phyloP scores from a whole-genome alignment of 35 echinoderm and acorn worm genomes.

The Heliocidaris erythrogramma region DNA sequence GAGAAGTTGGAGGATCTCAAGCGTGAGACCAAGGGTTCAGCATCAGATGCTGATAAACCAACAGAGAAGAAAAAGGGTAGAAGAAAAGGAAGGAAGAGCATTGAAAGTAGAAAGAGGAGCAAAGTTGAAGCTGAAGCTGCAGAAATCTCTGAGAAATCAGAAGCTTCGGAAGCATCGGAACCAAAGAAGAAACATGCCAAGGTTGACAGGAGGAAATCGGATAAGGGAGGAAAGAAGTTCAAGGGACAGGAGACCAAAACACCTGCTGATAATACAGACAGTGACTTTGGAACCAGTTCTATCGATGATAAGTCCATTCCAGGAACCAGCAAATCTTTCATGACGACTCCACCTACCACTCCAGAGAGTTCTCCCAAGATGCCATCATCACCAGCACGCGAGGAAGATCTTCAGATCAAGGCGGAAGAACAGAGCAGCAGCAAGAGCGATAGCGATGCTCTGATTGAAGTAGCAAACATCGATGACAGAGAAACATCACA shows the following conservation, averaged over 20 bases:
- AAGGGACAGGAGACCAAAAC: neutral
- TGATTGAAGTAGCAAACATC: slow-evolving; percentile 73
- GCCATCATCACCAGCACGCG: slow-evolving; percentile 66
- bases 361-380: slow-evolving; percentile 72
- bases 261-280: slow-evolving; percentile 17
- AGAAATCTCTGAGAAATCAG: slow-evolving; percentile 27
- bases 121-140: slow-evolving; percentile 44
- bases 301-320: slow-evolving; percentile 14
- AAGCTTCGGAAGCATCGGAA: slow-evolving; percentile 50
- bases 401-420: slow-evolving; percentile 48
- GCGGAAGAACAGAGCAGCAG: slow-evolving; percentile 62
- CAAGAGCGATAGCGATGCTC: slow-evolving; percentile 87
- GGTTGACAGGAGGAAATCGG: slow-evolving; percentile 41
- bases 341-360: slow-evolving; percentile 89
- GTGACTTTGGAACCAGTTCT: slow-evolving; percentile 22
- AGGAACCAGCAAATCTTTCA: slow-evolving; percentile 24
- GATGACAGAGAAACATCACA: slow-evolving; percentile 50
- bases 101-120: slow-evolving; percentile 47
- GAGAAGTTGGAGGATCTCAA: slow-evolving; percentile 28
- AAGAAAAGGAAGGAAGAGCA: slow-evolving; percentile 51
- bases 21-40: slow-evolving; percentile 28
- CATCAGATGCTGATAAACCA: slow-evolving; percentile 43
- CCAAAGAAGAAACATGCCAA: slow-evolving; percentile 54
- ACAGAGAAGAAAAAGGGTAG: slow-evolving; percentile 41
- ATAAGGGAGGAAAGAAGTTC: slow-evolving; percentile 23